Percentiles rank a stretch among this genome's conserved stretches.
Conservation (phyloP, 2,797 vertebrate species). For the Momotus momota region DNA sequence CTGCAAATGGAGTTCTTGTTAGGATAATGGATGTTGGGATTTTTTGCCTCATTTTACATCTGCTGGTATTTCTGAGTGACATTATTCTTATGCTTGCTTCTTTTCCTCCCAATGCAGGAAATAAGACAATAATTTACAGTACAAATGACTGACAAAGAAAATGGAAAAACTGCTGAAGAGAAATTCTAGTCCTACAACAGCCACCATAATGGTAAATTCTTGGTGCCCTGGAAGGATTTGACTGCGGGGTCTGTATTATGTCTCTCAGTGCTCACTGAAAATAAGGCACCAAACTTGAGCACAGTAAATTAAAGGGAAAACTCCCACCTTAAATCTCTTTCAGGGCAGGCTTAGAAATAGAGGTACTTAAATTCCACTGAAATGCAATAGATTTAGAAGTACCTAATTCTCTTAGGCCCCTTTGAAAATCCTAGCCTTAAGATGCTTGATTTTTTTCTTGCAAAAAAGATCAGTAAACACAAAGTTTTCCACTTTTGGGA, state of each 20-base stretch:
- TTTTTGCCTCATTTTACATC: slow-evolving; percentile 21
- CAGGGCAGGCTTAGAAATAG: not conserved
- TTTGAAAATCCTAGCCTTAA: not conserved
- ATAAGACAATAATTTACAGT: not conserved
- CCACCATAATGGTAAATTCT: not conserved
- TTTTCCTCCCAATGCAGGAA: not conserved
- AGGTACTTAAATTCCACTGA: not conserved
- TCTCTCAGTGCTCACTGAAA: not conserved
- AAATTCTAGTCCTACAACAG: not conserved
- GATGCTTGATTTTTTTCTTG: not conserved
- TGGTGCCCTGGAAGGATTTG: not conserved
- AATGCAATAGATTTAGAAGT: not conserved
- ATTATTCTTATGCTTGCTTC: not conserved
- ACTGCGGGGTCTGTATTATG: not conserved
- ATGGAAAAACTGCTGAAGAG: not conserved
- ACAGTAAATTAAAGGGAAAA: not conserved
- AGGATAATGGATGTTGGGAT: slow-evolving; percentile 42
- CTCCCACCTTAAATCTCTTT: not conserved
- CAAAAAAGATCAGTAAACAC: slow-evolving; percentile 15
- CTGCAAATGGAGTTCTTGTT: slow-evolving; percentile 55
- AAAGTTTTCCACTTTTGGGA: not conserved
- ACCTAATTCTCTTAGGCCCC: not conserved
- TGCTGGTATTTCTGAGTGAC: slow-evolving; percentile 4
- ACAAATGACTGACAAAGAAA: not conserved
- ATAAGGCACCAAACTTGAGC: not conserved